A percentile compares a stretch with the other conserved stretches of the same genome.
Evolutionary conservation across 2,113 vertebrate genomes (phyloP).

Genomic region (Esox niger): DNA sequence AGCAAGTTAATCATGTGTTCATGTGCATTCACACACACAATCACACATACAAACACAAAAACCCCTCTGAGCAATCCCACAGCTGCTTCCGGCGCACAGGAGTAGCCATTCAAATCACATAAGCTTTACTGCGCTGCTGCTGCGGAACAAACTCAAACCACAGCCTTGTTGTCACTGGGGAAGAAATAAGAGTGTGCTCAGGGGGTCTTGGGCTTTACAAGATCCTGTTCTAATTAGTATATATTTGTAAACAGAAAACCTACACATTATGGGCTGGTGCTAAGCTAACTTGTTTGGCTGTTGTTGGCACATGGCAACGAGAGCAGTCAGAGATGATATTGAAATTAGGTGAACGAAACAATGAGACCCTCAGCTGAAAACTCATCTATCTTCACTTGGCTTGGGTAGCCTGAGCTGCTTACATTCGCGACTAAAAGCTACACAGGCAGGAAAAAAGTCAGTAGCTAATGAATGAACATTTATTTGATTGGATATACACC

Average conservation of each 20-base stretch:
- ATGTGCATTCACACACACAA: constrained; percentile 6
- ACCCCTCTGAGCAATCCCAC: constrained; percentile 19
- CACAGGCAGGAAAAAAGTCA: too few species aligned
- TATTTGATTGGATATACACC: too few species aligned
- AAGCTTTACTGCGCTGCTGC: constrained; percentile 21
- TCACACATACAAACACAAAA: constrained; percentile 21
- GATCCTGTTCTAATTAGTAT: constrained; percentile 48
- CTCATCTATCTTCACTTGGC: constrained; percentile 55
- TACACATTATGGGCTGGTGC: constrained; percentile 2
- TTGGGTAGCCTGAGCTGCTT: too few species aligned
- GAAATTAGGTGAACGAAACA: constrained; percentile 51
- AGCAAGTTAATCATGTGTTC: constrained; percentile 10
- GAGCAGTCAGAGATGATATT: too few species aligned
- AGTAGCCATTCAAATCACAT: constrained; percentile 44
- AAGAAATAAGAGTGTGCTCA: constrained; percentile 36
- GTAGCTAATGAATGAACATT: too few species aligned
- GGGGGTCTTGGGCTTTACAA: constrained; percentile 29
- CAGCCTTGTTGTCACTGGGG: constrained; percentile 38
- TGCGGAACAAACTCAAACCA: constrained; percentile 39
- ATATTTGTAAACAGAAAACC: constrained; percentile 56
- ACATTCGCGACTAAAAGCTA: too few species aligned
- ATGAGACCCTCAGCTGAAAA: constrained; percentile 53
- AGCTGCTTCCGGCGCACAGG: constrained; percentile 37
- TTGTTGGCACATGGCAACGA: constrained; percentile 5
- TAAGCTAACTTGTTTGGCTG: constrained; percentile 17